phyloP scores from a whole-genome alignment of 2,888 invertebrate species.

The Tetheella fluctuosa region DNA sequence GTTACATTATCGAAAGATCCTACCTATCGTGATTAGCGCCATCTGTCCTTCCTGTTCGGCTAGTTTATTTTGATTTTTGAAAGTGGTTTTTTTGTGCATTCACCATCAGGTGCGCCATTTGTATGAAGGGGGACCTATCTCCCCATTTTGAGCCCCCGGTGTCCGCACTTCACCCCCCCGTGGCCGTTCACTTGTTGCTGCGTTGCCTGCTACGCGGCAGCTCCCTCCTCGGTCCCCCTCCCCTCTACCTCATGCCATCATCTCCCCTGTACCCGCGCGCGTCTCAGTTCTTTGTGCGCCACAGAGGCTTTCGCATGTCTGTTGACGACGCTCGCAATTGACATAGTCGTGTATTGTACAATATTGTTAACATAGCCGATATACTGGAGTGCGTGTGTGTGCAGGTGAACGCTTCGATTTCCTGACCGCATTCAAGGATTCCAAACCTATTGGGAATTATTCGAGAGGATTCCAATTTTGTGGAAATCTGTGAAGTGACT shows the following conservation, averaged over 20 bases:
- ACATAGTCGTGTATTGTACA: constrained; percentile 62
- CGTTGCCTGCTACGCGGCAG: constrained; percentile 67
- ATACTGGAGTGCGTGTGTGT: constrained; percentile 65
- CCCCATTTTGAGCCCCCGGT: constrained; percentile 51
- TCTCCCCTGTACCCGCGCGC: constrained; percentile 76
- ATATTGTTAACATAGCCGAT: constrained; percentile 47
- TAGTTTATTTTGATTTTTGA: neutral
- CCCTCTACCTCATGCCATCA: constrained; percentile 54
- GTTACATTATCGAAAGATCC: too few species aligned
- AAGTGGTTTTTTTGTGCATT: constrained; percentile 14
- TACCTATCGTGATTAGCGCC: neutral
- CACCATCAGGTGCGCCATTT: constrained; percentile 72
- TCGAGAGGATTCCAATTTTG: constrained; percentile 34
- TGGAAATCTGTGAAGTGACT: constrained; percentile 60
- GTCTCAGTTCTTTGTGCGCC: constrained; percentile 83
- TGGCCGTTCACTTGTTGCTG: constrained; percentile 82
- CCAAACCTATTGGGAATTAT: constrained; percentile 31
- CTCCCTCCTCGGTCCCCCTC: constrained; percentile 61
- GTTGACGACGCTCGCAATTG: constrained; percentile 60
- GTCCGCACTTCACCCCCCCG: constrained; percentile 58
- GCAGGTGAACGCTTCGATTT: constrained; percentile 63
- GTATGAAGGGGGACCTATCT: constrained; percentile 52
- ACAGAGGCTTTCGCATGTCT: constrained; percentile 70
- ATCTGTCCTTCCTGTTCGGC: neutral
- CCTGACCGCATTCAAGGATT: constrained; percentile 66